These are phyloP conservation scores for Trachythela sp. DNA, from an alignment of 64 coral and sea anemone species.

Conservation along the genomic window DNA sequence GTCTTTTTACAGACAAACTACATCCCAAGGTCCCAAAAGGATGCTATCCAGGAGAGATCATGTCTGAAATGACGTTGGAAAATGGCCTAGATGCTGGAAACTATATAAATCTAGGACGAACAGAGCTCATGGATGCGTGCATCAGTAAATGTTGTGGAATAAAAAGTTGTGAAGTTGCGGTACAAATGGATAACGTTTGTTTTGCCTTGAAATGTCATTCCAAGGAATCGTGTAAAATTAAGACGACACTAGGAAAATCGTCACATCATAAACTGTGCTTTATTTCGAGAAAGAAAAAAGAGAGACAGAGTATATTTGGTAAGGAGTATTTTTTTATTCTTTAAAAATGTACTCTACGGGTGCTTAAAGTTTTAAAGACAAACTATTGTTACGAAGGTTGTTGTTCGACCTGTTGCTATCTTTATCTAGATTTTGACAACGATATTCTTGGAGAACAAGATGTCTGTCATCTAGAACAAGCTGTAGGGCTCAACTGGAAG, in stretches of 20 bases:
- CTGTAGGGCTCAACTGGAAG: slow-evolving; percentile 40
- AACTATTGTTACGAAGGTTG: not conserved
- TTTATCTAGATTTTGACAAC: not conserved
- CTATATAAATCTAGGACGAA: not conserved
- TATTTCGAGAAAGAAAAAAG: slow-evolving; percentile 20
- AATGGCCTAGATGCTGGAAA: slow-evolving; percentile 1
- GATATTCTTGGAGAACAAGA: slow-evolving; percentile 3
- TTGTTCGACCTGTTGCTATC: not conserved
- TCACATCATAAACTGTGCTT: slow-evolving; percentile 18
- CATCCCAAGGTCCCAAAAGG: not conserved
- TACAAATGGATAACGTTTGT: slow-evolving; percentile 8
- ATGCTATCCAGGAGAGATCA: not conserved
- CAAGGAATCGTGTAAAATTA: not conserved
- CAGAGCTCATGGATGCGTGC: not conserved
- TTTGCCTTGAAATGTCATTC: not conserved
- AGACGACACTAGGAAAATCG: slow-evolving; percentile 12
- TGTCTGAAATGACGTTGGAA: slow-evolving; percentile 10
- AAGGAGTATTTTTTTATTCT: not conserved
- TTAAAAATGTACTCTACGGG: not conserved
- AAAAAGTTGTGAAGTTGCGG: not conserved
- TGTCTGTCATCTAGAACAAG: not conserved
- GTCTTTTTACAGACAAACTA: not conserved
- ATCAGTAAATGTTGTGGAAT: slow-evolving; percentile 19
- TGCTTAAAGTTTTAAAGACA: not conserved
- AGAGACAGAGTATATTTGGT: slow-evolving; percentile 2